These are phyloP conservation scores for Squalus acanthias DNA, from an alignment of 2,797 vertebrate species.

Conservation along the genomic window DNA sequence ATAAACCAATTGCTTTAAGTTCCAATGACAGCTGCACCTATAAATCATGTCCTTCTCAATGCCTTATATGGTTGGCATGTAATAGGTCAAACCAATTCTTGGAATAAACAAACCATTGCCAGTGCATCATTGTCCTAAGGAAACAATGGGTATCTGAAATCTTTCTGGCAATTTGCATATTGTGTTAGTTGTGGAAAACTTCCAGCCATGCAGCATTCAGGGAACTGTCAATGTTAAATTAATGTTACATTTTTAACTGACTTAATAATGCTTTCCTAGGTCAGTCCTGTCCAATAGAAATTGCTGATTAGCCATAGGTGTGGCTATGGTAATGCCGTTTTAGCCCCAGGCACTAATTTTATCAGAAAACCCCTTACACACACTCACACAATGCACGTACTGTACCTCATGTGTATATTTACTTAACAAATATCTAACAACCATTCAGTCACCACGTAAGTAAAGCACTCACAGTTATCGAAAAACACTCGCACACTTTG, in stretches of 20 bases:
- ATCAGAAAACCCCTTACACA: not conserved
- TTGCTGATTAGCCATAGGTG: not conserved
- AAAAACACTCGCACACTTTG: not conserved
- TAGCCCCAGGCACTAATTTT: not conserved
- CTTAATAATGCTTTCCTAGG: not conserved
- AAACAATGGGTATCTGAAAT: not conserved
- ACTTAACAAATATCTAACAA: too few relatives aligned
- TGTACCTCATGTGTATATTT: not conserved
- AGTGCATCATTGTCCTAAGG: not conserved
- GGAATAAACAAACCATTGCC: not conserved
- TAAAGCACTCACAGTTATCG: not conserved
- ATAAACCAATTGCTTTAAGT: not conserved
- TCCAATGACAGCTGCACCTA: not conserved
- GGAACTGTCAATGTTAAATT: not conserved
- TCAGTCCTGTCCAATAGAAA: not conserved
- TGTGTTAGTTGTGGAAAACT: not conserved
- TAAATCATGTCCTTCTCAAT: not conserved
- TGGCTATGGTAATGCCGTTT: not conserved
- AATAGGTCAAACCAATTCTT: not conserved
- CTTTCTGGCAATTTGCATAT: not conserved
- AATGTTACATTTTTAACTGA: not conserved
- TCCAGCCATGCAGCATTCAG: not conserved
- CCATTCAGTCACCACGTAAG: not conserved
- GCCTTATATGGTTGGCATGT: not conserved
- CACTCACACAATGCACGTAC: not conserved